Evolutionary conservation across 2,113 vertebrate genomes (phyloP).

Genomic region (Cryptotis parvus): DNA sequence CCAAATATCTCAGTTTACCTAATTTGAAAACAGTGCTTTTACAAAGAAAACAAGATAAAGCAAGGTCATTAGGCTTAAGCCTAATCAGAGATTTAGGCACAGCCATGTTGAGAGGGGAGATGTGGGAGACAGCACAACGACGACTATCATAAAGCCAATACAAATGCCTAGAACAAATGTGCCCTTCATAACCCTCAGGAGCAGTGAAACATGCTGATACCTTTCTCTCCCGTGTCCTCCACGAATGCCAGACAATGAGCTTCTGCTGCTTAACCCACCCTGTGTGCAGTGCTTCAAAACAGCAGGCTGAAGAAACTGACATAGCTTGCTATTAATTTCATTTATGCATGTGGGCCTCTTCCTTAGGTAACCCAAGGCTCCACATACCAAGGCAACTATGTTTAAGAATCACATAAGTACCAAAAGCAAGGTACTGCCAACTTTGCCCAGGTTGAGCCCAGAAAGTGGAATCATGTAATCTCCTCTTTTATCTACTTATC

Average conservation of each 20-base stretch:
- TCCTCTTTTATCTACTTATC: not conserved
- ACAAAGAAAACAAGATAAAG: not conserved
- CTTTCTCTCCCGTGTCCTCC: not conserved
- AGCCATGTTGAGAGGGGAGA: not conserved
- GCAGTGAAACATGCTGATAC: not conserved
- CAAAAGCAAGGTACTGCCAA: not conserved
- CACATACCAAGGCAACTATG: not conserved
- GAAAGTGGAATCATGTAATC: not conserved
- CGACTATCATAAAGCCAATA: not conserved
- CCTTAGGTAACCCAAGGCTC: not conserved
- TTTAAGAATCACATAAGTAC: not conserved
- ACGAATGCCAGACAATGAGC: not conserved
- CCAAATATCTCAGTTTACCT: not conserved
- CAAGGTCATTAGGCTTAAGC: not conserved
- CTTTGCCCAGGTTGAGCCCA: not conserved
- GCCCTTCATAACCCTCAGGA: not conserved
- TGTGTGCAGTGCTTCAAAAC: not conserved
- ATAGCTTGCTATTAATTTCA: not conserved
- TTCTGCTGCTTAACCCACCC: not conserved
- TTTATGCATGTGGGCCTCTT: not conserved
- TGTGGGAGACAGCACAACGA: not conserved
- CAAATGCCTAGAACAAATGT: not conserved
- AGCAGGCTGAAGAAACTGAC: not conserved
- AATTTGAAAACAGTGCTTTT: not conserved
- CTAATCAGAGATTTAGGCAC: not conserved